Evolutionary conservation across 1,140 invertebrate species (phyloP), one percentile per base, ranked within the genome.

Genomic region (Bombus superbus): DNA sequence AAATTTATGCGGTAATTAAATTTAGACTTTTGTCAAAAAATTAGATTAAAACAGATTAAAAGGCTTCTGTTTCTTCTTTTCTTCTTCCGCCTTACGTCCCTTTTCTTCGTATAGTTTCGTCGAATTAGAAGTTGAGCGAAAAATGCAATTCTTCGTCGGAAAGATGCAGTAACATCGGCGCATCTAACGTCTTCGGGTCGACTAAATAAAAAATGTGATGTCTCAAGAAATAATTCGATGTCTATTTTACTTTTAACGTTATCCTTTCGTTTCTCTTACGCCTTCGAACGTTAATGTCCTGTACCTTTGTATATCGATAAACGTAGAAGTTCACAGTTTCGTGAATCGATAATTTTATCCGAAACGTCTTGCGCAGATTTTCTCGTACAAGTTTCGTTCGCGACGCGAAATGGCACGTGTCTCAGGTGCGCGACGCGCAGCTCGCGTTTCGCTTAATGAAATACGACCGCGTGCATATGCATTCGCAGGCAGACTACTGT

Each of bases 391-490:
- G 53, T 40, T 69, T 80, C 86, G 47, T 74, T 57, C 47, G 22
- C 40, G n/a, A 64, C 6, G n/a, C 5, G 44, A 78, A 76, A 35
- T 77, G 42, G 44, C 75, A 87, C 73, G 62, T 11, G 81, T 57
- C 64, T 87, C 72, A 72, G 57, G 66, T 88, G 72, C 32, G 38
- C 71, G 18, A n/a, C 47, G 40, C 59, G 62, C 38, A 57, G 66
- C 38, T 71, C 81, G 47, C 62, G 44, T 85, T 73, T 47, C 72
- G 35, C 53, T 77, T 89, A 89, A 89, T 83, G 86, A 88, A 79
- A 88, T 57, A 35, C 64, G 69, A 62, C 38, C 28, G 69, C 64
- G 66, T 53, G 76, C 62, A 78, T 59, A 13, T n/a, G 83, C 77
- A 85, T 79, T 28, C 76, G 42, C 11, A 32, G 25, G 42, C 35